Evolutionary conservation across 2,888 invertebrate genomes (phyloP), one percentile per base, ranked within the genome.

Genomic region (Leucania comma): DNA sequence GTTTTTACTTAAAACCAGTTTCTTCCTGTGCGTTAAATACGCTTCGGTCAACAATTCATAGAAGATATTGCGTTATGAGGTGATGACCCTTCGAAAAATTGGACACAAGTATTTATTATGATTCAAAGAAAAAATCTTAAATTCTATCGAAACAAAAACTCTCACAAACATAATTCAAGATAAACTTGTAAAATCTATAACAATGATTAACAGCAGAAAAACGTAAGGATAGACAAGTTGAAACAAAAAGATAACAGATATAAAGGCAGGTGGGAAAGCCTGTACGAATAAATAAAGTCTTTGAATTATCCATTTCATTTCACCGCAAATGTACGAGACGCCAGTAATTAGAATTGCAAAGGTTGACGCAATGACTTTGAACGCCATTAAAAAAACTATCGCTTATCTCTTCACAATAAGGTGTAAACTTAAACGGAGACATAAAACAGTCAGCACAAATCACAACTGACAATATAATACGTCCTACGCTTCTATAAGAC

Each of bases 401-500:
- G 62, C 85, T 82, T 87, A 87, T 82, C 48, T 53, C 75, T 68
- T 74, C 51, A 84, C 64, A 74, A 83, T 88, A 91, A 86, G 84
- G 88, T 87, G 81, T 82, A 88, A 81, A 88, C 78, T 89, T 82
- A 84, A 86, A 78, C 79, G 84, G 80, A 79, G 77, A 79, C 75
- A 85, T 85, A 84, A 84, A 82, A 77, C 73, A 84, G 84, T 86
- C 86, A 86, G 86, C 79, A 87, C 88, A 88, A 89, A 90, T 90
- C 90, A 89, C 81, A 89, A 87, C 87, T 82, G 87, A 86, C 89
- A 88, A 86, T 86, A 89, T 87, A 88, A 87, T 86, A 86, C 92
- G 72, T 88, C 93, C 93, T 92, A 93, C 93, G 92, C 92, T 82
- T 81, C 71, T 85, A 85, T 87, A 89, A 90, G 89, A 93, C 93